Evolutionary conservation across 2,113 vertebrate species (phyloP).

Genomic region (Nycticryphes semicollaris): DNA sequence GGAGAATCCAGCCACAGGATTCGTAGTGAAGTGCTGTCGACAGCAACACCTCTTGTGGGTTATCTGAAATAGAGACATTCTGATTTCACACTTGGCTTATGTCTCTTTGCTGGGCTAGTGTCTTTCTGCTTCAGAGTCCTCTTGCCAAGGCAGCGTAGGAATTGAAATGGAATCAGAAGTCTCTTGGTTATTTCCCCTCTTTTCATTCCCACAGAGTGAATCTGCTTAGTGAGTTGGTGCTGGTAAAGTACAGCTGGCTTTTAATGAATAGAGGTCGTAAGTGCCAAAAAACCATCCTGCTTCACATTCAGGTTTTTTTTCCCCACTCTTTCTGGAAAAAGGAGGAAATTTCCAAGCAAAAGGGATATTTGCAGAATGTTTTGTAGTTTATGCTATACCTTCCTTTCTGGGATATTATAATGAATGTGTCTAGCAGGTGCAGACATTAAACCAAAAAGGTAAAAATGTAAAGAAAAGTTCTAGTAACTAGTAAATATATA

Average conservation of each 20-base stretch:
- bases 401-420: constrained; percentile 32
- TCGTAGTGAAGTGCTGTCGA: not conserved
- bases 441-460: constrained; percentile 51
- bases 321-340: constrained; percentile 3
- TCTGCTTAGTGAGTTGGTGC: not conserved
- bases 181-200: not conserved
- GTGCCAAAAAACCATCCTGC: constrained; percentile 25
- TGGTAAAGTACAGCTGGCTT: constrained; percentile 27
- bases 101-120: not conserved
- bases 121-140: not conserved
- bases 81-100: not conserved
- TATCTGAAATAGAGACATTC: not conserved
- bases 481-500: constrained; percentile 43
- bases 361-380: constrained; percentile 44
- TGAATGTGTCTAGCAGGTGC: constrained; percentile 56
- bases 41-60: not conserved
- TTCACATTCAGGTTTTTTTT: not conserved
- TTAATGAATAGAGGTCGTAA: constrained; percentile 20
- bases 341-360: constrained; percentile 42
- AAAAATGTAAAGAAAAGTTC: constrained; percentile 40
- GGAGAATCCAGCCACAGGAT: not conserved
- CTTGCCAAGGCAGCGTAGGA: not conserved
- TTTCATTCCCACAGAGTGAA: not conserved
- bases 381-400: constrained; percentile 22
- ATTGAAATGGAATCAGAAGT: not conserved